These are phyloP conservation scores for Baccha elongata DNA, from an alignment of 2,888 invertebrate species.

Conservation along the genomic window DNA sequence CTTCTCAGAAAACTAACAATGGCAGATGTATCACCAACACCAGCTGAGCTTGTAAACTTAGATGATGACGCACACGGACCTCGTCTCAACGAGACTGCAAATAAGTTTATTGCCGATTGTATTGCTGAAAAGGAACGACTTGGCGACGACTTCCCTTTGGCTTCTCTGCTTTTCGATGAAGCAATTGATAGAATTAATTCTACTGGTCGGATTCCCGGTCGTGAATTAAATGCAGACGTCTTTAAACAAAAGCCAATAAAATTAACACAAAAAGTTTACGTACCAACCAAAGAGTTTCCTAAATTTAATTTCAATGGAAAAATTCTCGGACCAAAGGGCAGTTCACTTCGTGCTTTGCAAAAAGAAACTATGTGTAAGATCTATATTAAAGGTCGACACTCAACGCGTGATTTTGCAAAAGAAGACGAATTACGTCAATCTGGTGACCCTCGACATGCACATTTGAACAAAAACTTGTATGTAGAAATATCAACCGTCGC, in stretches of 20 bases:
- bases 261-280: conserved; percentile 80
- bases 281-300: conserved; percentile 82
- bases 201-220: conserved; percentile 86
- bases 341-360: conserved; percentile 94
- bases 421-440: conserved; percentile 91
- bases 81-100: conserved; percentile 79
- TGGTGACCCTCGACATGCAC: conserved; percentile 93
- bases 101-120: conserved; percentile 79
- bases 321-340: conserved; percentile 95
- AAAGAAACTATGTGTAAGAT: conserved; percentile 98
- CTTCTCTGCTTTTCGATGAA: conserved; percentile 79
- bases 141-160: conserved; percentile 78
- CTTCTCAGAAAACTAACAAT: too few species aligned
- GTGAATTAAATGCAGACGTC: conserved; percentile 89
- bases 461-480: conserved; percentile 93
- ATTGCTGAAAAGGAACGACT: conserved; percentile 78
- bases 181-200: conserved; percentile 89
- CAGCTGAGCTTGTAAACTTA: not conserved
- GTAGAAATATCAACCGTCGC: conserved; percentile 94
- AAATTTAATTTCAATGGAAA: conserved; percentile 98
- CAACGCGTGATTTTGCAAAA: conserved; percentile 93
- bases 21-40: not conserved
- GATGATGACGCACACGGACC: conserved; percentile 75
- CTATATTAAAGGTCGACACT: conserved; percentile 95
- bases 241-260: conserved; percentile 84